phyloP scores from a whole-genome alignment of 2,888 invertebrate species.

The Falcaria lacertinaria region DNA sequence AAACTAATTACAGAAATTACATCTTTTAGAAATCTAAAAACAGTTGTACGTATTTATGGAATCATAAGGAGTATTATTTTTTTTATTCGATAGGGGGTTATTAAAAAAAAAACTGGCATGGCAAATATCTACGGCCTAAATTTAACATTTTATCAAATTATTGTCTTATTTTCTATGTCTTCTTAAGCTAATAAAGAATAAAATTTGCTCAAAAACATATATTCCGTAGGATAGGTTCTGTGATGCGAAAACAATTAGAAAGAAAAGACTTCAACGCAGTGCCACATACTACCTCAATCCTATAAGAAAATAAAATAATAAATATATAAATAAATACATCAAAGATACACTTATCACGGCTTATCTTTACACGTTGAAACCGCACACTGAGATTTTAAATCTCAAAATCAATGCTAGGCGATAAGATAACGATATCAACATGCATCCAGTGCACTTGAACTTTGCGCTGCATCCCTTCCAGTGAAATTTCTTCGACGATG shows the following conservation, averaged over 20 bases:
- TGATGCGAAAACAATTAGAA: too few relatives aligned
- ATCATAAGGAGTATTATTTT: too few relatives aligned
- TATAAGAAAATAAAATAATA: slow-evolving; percentile 19
- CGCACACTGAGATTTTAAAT: slow-evolving; percentile 69
- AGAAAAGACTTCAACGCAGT: slow-evolving; percentile 4
- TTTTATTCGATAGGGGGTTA: too few relatives aligned
- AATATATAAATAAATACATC: slow-evolving; percentile 18
- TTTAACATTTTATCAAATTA: too few relatives aligned
- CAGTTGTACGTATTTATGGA: slow-evolving; percentile 25
- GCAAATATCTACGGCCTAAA: too few relatives aligned
- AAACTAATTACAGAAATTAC: slow-evolving; percentile 17
- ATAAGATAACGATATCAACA: slow-evolving; percentile 64
- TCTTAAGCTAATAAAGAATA: too few relatives aligned
- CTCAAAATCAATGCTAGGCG: slow-evolving; percentile 68
- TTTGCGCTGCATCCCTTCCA: slow-evolving; percentile 1
- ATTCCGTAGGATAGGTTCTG: too few relatives aligned
- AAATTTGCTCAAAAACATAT: too few relatives aligned
- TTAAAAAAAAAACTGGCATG: too few relatives aligned
- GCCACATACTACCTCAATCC: neutral
- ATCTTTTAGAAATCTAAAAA: neutral
- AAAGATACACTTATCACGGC: slow-evolving; percentile 25
- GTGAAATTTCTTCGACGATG: neutral
- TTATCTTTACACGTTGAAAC: slow-evolving; percentile 46
- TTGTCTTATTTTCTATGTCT: too few relatives aligned
- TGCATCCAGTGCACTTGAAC: slow-evolving; percentile 34